Evolutionary conservation across 2,888 invertebrate genomes (phyloP), one percentile per base, ranked within the genome.

Genomic region (Deilephila porcellus): DNA sequence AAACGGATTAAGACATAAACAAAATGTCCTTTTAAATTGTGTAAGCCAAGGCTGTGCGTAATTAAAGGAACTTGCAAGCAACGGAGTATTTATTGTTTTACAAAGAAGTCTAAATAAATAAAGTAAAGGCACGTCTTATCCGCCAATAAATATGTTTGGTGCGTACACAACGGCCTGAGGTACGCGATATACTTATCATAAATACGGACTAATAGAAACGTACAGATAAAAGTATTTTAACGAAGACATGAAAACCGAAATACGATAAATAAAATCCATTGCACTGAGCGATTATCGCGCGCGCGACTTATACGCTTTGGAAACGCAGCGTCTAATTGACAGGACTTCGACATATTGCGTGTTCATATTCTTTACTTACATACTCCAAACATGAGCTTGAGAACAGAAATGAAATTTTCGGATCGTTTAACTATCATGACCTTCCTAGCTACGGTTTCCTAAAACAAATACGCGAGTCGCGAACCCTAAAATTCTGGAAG

Each of bases 241-340:
- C 72, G 72, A 72, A 72, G 76, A 72, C 76, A 77, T 77, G 77
- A 81, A 77, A 32, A 34, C 34, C n/a, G 59, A 25, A 37, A 73
- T 67, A 32, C 71, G 60, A 71, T 29, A 19, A 37, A 72, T 72
- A 63, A 72, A 72, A 45, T 53, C 63, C 53, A 64, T 34, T 19
- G 56, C 32, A 53, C 32, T 11, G 32, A 32, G 0, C 34, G 45
- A 17, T 3, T 56, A n/a, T 56, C n/a, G 20, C 56, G 34, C 63
- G 5, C 56, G 29, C 67, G 67, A 4, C 6, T 14, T 3, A 6
- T 52, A 19, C 52, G 67, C 20, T 67, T 45, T 25, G 14, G 20
- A 52, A 67, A 25, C 45, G 52, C 52, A 6, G 25, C 52, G 20
- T 52, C 52, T 25, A 67, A 52, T 17, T 56, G n/a, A 56, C 17